Evolutionary conservation across 1,140 invertebrate species (phyloP).

Genomic region (Chrysomallon squamiferum): DNA sequence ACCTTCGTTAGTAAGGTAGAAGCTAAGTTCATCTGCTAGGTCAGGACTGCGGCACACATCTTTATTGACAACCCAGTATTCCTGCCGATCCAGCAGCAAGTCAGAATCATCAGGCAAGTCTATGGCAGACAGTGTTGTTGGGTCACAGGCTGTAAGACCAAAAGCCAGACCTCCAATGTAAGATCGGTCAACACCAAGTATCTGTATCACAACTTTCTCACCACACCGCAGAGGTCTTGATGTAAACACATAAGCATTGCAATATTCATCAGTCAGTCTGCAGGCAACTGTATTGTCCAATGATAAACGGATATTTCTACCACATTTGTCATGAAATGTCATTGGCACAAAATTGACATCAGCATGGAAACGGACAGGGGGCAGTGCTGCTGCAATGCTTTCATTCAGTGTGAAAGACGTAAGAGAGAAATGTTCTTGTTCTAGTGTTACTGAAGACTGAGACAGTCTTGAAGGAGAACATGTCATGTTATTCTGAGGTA

Average conservation of each 20-base stretch:
- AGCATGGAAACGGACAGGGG: constrained; percentile 39
- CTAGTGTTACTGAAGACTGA: constrained; percentile 24
- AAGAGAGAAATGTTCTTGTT: constrained; percentile 22
- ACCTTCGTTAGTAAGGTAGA: constrained; percentile 80
- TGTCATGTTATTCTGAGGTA: constrained; percentile 14
- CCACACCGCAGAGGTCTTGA: constrained; percentile 81
- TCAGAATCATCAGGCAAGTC: constrained; percentile 94
- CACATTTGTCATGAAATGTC: constrained; percentile 71
- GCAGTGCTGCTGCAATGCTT: constrained; percentile 11
- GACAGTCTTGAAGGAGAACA: constrained; percentile 6
- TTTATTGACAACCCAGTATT: constrained; percentile 96
- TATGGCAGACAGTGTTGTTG: constrained; percentile 71
- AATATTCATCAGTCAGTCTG: constrained; percentile 84
- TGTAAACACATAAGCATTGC: constrained; percentile 94
- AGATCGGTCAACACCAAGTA: constrained; percentile 82
- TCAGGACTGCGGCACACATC: constrained; percentile 85
- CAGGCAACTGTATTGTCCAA: constrained; percentile 75
- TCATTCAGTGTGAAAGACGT: constrained; percentile 18
- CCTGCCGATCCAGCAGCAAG: constrained; percentile 87
- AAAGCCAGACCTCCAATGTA: constrained; percentile 89
- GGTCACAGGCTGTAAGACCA: constrained; percentile 93
- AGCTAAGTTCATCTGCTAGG: constrained; percentile 89
- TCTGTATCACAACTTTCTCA: constrained; percentile 84
- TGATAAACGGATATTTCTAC: constrained; percentile 83
- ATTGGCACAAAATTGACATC: constrained; percentile 47